Base-by-base conservation (phyloP, 2,113 vertebrate species). In the Forbesichthys papilliferus region DNA sequence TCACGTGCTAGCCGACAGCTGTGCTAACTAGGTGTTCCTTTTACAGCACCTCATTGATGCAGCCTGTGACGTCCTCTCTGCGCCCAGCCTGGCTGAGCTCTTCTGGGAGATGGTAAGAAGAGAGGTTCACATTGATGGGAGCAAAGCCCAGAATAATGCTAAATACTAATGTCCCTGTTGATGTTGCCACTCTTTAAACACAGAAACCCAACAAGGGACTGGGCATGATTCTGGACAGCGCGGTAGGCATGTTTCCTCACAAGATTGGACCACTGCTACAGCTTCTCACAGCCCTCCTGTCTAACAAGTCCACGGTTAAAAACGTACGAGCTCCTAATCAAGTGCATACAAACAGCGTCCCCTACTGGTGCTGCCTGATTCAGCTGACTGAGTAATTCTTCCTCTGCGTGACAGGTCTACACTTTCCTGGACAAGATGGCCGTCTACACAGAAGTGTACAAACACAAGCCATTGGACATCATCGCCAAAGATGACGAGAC, bases 371-470 rank as follows among this genome's bases (percentile, higher is more conserved):
- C 48, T 8, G 1, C 54, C 1, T 36, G 11, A 69, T 52, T 55
- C 1, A 6, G 11, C 36, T 51, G 33, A 56, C 12, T 18, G 13
- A 11, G 18, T 36, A 14, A 20, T 18, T 49, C 57, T 16, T 8
- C 34, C 18, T 79, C 0, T 69, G 8, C 52, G 57, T 51, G 67
- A 18, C 90, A 99, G 98, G 97, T 99, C 0, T 99, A 98, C 86
- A 98, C 90, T 73, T 96, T 99, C 85, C 89, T 99, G 87, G 96
- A 99, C 82, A 98, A 98, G 88, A 98, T 99, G 98, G 97, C 95
- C 3, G 96, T 95, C 86, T 99, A 96, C 73, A 98, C 96, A 0
- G 96, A 99, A 77, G 86, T 96, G 60, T 96, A 96, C 90, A 98
- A 98, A 74, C 95, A 95, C 58, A 98, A 95, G 67, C 96, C 98